Percentiles rank a stretch among this genome's conserved stretches.
Conservation (phyloP, 2,888 invertebrate genomes). For the Dasypolia templi region DNA sequence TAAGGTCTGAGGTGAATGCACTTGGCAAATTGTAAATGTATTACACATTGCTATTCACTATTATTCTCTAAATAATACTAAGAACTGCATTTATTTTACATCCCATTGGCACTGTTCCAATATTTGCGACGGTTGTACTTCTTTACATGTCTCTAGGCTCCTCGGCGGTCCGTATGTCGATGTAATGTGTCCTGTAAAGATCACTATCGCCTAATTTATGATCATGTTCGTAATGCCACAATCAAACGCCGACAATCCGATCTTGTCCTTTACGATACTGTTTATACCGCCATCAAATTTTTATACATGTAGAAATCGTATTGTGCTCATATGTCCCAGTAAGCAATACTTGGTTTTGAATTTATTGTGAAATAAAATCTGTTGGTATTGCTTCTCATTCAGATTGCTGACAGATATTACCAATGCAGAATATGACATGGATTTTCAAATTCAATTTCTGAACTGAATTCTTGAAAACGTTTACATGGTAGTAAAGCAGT, state of each 20-base stretch:
- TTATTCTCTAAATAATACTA: constrained; percentile 59
- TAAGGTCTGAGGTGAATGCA: constrained; percentile 44
- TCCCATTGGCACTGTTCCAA: constrained; percentile 59
- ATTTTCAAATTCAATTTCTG: constrained; percentile 37
- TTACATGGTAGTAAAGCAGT: background rate
- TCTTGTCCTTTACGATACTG: constrained; percentile 58
- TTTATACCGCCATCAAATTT: constrained; percentile 57
- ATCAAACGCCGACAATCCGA: constrained; percentile 70
- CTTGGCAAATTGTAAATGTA: constrained; percentile 40
- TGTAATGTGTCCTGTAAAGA: constrained; percentile 77
- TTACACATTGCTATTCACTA: constrained; percentile 50
- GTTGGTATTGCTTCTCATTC: constrained; percentile 35
- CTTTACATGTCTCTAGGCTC: constrained; percentile 53
- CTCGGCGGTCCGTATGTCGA: constrained; percentile 61
- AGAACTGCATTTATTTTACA: constrained; percentile 56
- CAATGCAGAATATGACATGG: constrained; percentile 32
- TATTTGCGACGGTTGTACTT: constrained; percentile 46
- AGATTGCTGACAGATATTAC: constrained; percentile 33
- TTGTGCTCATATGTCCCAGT: constrained; percentile 43
- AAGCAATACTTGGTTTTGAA: constrained; percentile 40
- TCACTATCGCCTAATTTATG: constrained; percentile 84
- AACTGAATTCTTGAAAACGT: constrained; percentile 29
- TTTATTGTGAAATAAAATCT: constrained; percentile 49
- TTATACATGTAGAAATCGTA: constrained; percentile 55
- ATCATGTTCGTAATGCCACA: constrained; percentile 72